Base-by-base conservation (phyloP, 2,888 invertebrate species). In the Agrotis puta region DNA sequence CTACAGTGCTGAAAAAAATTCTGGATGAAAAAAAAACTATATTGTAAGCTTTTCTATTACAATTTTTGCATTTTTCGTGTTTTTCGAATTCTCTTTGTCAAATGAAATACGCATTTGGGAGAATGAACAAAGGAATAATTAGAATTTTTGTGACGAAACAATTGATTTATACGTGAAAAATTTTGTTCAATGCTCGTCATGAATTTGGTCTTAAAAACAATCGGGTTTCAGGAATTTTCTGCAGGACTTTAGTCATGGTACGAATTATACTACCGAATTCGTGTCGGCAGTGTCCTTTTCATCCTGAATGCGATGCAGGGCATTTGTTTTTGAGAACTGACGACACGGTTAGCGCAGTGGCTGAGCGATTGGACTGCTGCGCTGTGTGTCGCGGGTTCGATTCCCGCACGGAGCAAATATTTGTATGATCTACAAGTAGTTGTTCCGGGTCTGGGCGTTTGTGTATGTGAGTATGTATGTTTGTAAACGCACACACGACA, bases 131-230 rank as follows among this genome's bases (percentile, higher is more conserved):
- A 39, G 48, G 58, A 13, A 59, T 50, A 20, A 56, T 68, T 50
- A 18, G 45, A 59, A 59, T 59, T 66, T 68, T 45, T 39, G 59
- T 61, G 43, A 74, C 45, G 39, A 66, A 27, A 24, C 48, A 50
- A 59, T 67, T 54, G 33, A 68, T 74, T 74, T 59, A 59, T 74
- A 67, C 58, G 54, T 54, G 22, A 56, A 62, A n/a, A 20, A n/a
- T 47, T 47, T 51, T 59, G 53, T 59, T 53, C 14, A 45, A 11
- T 67, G 48, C 33, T 50, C n/a, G 13, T 45, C 48, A 50, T 74
- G 16, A 45, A 57, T 39, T 64, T 24, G 2, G 33, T 39, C 0
- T 1, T 47, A n/a, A 54, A 64, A 27, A 20, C 33, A 47, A 39
- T 39, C 24, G 1, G 16, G 2, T 45, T 27, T 45, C n/a, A 22